These are phyloP conservation scores for Puma concolor DNA, from an alignment of 2,113 vertebrate genomes.

Conservation along the genomic window DNA sequence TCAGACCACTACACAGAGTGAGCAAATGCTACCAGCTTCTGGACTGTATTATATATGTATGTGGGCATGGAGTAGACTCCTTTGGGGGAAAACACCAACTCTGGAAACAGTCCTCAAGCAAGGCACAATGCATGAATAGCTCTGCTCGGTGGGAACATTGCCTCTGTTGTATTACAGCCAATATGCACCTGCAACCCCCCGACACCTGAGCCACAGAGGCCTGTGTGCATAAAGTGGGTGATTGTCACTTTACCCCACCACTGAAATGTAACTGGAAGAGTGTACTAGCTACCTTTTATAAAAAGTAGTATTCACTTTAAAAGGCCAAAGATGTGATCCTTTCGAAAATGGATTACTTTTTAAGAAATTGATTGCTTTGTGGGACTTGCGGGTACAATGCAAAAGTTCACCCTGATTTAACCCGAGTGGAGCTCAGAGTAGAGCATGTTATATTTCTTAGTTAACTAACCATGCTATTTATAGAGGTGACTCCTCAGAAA, in stretches of 20 bases:
- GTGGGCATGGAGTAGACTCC: not conserved
- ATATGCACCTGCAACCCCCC: rapidly evolving
- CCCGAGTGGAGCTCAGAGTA: not conserved
- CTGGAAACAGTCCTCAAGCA: not conserved
- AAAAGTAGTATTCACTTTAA: not conserved
- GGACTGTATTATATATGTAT: not conserved
- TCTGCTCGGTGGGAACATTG: not conserved
- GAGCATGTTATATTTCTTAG: conserved; percentile 32
- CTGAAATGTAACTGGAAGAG: not conserved
- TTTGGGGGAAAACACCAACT: not conserved
- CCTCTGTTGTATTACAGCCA: not conserved
- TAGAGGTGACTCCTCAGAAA: conserved; percentile 55
- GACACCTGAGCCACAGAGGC: not conserved
- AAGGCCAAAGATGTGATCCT: not conserved
- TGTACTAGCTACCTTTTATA: not conserved
- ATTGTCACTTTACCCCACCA: not conserved
- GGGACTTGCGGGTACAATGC: not conserved
- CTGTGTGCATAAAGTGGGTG: not conserved
- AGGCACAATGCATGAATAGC: not conserved
- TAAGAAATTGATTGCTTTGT: not conserved
- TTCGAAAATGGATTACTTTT: conserved; percentile 34
- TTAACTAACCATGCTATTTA: conserved; percentile 58
- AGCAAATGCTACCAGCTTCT: not conserved
- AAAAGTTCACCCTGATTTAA: conserved; percentile 18
- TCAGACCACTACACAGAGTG: not conserved